These are phyloP conservation scores for Sceloporus tristichus DNA, from an alignment of 2,113 vertebrate species.

Conservation along the genomic window DNA sequence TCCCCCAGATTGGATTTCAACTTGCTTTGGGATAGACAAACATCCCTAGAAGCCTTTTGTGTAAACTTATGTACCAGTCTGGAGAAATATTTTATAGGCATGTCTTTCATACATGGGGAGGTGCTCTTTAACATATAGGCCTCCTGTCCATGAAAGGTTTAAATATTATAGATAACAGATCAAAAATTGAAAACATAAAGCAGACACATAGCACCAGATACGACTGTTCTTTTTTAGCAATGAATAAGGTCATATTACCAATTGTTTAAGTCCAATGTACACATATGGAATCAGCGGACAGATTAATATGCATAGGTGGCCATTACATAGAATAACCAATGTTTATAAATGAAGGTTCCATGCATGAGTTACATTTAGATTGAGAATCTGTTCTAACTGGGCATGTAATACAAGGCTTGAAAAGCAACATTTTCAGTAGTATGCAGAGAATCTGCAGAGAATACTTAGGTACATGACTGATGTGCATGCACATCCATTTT, in stretches of 20 bases:
- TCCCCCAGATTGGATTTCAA: background rate
- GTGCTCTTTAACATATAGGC: background rate
- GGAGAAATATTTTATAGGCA: conserved; percentile 1
- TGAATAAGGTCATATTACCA: background rate
- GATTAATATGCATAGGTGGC: background rate
- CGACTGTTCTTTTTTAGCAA: background rate
- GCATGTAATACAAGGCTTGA: background rate
- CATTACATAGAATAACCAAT: background rate
- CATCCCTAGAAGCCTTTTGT: background rate
- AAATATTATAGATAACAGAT: background rate
- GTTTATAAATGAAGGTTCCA: background rate
- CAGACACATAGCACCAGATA: background rate
- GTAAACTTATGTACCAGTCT: background rate
- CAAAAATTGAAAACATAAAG: background rate
- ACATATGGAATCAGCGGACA: background rate
- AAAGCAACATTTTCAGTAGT: background rate
- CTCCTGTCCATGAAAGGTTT: background rate
- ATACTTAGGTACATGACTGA: too few relatives aligned
- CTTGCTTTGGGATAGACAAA: background rate
- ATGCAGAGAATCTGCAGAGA: background rate
- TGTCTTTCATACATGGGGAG: background rate
- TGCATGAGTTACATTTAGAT: background rate
- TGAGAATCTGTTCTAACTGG: background rate
- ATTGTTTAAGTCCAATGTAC: background rate
- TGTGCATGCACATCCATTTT: background rate